Base-by-base conservation (phyloP, 92 coral and sea anemone species). In the Phenganax stokvisi region DNA sequence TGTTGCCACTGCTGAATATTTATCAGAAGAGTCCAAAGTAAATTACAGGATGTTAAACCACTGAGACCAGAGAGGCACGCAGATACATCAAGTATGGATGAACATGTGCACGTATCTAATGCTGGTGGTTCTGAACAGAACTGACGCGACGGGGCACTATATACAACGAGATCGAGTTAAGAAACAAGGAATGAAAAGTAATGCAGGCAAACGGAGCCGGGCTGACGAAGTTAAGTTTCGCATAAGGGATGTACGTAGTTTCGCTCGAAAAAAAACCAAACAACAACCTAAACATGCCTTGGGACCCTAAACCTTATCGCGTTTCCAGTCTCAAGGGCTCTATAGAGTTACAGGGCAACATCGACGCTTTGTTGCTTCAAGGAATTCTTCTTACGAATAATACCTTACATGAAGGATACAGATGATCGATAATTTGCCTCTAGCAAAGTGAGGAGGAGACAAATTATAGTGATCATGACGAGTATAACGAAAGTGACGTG, bases 1-100 rank as follows among this genome's bases (percentile, higher is more conserved):
- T 37, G 25, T 37, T 37, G 47, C 47, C 47, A 2, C 47, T 37
- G 3, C 47, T 5, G 47, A 37, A 5, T 68, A 12, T 64, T 20
- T 57, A 63, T n/a, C 64, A 67, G 82, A 20, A 57, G 25, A 25
- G 66, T 62, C 71, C 37, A 72, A 15, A 53, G 29, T 30, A 77
- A 80, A 80, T 75, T 80, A 9, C 84, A 77, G 3, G 65, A 59
- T 59, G 25, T 7, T 20, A 12, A 59, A 3, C 7, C 65, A 3
- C 65, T 59, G 65, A 59, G 2, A 59, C 65, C 65, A 7, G 65
- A 1, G 2, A 20, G 7, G 25, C 65, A 59, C 5, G 5, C 5
- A 7, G 65, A 13, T 59, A 59, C 15, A 20, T 13, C 16, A 59
- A 59, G 7, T 59, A 20, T 12, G 25, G 65, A 7, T 12, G 25